phyloP scores from a whole-genome alignment of 2,888 invertebrate genomes.

The Agrotis exclamationis region DNA sequence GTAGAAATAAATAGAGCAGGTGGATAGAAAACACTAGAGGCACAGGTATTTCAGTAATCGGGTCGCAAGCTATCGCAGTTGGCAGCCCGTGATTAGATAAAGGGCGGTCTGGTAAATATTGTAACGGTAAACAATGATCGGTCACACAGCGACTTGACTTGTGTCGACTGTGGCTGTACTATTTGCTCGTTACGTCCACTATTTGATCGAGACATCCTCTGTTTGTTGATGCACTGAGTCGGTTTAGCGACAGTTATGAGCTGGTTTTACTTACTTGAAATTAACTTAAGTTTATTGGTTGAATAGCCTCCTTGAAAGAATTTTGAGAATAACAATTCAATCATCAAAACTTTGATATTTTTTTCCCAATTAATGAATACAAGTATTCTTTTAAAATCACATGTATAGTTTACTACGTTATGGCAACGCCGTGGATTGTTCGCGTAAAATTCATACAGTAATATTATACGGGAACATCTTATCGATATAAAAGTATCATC shows the following conservation, averaged over 20 bases:
- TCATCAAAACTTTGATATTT: too few relatives aligned
- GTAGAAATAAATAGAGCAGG: conserved; percentile 82
- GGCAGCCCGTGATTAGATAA: conserved; percentile 88
- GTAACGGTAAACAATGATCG: conserved; percentile 84
- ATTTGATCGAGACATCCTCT: conserved; percentile 46
- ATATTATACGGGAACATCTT: too few relatives aligned
- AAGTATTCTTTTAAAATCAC: too few relatives aligned
- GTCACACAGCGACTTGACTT: conserved; percentile 68
- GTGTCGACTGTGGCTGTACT: conserved; percentile 35
- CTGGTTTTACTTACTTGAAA: neutral
- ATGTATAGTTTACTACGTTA: too few relatives aligned
- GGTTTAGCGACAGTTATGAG: neutral
- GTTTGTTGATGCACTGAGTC: conserved; percentile 22
- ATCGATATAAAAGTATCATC: too few relatives aligned
- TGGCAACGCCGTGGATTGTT: too few relatives aligned
- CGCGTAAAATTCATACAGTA: too few relatives aligned
- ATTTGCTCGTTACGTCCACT: conserved; percentile 49
- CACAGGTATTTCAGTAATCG: conserved; percentile 86
- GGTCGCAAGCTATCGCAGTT: conserved; percentile 87
- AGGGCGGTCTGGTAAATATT: conserved; percentile 84
- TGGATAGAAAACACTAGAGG: conserved; percentile 81
- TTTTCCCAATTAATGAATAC: too few relatives aligned
- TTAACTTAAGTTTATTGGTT: too few relatives aligned
- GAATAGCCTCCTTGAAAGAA: too few relatives aligned
- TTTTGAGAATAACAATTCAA: too few relatives aligned